Base-by-base conservation (phyloP, 2,113 vertebrate species). In the Tyto alba region DNA sequence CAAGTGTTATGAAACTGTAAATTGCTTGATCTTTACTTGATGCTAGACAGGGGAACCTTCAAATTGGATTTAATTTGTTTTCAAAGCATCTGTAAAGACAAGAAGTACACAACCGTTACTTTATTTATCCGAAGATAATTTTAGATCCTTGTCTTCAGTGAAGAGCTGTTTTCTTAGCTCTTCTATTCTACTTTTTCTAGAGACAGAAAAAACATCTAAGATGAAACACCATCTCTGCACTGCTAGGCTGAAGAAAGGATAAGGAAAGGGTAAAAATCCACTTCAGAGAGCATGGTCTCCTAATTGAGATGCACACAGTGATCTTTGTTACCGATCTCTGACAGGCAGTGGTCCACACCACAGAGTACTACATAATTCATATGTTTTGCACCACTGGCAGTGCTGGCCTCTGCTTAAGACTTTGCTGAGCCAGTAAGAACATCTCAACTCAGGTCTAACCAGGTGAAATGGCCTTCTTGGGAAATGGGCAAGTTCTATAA, bases 281-380 rank as follows among this genome's bases (percentile, higher is more conserved):
- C 77, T 93, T 69, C 71, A 76, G 74, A 91, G 74, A 80, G 30
- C 30, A 55, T 7, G 16, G 50, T 38, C 34, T 88, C 26, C 78
- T 77, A 74, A 83, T 30, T 86, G 88, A 96, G 94, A 92, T 81
- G 95, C 92, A 67, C 25, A 38, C 3, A 80, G 52, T 63, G 85
- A 92, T 84, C 93, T 95, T 86, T 74, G 52, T 81, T 93, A 86
- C 75, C 10, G 2, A 82, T 95, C 74, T 96, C 62, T 79, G 90
- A 78, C 89, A 94, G 57, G 69, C 47, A 76, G 38, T 41, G 85
- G 81, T 76, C 81, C 59, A 88, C 71, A 85, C 41, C 62, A 94
- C 56, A 36, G 82, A 89, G 62, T 91, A 63, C 66, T 96, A 89
- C 34, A 90, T 67, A 94, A 92, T 86, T 93, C 95, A 32, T 91